These are phyloP conservation scores for Aricia agestis DNA, from an alignment of 1,140 invertebrate species.

Conservation along the genomic window DNA sequence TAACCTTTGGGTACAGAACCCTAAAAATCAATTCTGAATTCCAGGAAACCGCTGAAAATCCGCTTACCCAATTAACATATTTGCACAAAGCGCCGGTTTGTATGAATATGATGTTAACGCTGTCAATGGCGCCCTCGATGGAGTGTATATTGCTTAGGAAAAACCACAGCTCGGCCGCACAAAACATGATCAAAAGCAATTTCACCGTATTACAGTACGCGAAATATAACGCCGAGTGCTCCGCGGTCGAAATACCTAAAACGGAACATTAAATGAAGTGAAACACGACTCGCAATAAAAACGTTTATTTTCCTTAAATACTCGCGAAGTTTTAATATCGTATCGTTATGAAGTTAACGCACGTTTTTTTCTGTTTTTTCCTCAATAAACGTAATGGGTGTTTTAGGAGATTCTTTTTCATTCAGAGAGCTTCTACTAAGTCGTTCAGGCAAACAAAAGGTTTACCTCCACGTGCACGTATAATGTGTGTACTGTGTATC, in stretches of 20 bases:
- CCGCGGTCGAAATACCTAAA: conserved; percentile 40
- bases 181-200: conserved; percentile 27
- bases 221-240: conserved; percentile 31
- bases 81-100: conserved; percentile 41
- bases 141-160: conserved; percentile 30
- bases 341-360: not conserved
- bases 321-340: not conserved
- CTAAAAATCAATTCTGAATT: too few relatives aligned
- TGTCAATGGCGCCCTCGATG: conserved; percentile 38
- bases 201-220: conserved; percentile 40
- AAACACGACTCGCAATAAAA: conserved; percentile 8
- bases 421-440: too few relatives aligned
- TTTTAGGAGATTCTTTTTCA: too few relatives aligned
- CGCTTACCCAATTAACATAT: conserved; percentile 37
- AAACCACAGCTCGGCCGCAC: conserved; percentile 38
- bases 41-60: not conserved
- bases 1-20: too few relatives aligned
- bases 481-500: too few relatives aligned
- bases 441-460: too few relatives aligned
- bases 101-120: conserved; percentile 42
- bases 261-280: conserved; percentile 15
- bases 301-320: conserved; percentile 8
- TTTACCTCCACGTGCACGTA: too few relatives aligned
- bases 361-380: not conserved
- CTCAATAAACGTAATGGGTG: too few relatives aligned